Evolutionary conservation across 2,113 vertebrate genomes (phyloP).

Genomic region (Aplodontia rufa): DNA sequence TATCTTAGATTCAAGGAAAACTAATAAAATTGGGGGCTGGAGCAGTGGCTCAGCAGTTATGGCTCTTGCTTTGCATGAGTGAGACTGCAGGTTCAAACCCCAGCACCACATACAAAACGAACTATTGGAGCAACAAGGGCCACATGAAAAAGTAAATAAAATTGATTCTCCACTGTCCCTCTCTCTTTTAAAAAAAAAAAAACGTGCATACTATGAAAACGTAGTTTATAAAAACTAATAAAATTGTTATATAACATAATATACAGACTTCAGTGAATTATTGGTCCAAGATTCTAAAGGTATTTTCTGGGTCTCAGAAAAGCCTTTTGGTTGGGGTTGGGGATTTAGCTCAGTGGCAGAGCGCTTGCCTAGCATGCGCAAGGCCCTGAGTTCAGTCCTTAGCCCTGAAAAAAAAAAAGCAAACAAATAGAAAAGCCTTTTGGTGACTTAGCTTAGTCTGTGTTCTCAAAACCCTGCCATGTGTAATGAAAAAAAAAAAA

Average conservation of each 20-base stretch:
- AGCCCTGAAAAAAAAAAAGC: too few species aligned
- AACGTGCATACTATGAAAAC: too few species aligned
- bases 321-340: background rate
- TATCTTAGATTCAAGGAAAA: conserved; percentile 16
- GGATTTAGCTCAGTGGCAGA: background rate
- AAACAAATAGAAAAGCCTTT: background rate
- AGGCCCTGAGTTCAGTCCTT: too few species aligned
- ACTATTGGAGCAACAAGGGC: too few species aligned
- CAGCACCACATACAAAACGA: too few species aligned
- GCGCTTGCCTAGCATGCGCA: too few species aligned
- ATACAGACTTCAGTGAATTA: background rate
- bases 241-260: background rate
- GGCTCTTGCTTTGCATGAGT: too few species aligned
- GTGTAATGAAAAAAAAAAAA: background rate
- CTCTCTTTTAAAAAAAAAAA: too few species aligned
- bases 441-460: background rate
- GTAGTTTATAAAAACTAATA: background rate
- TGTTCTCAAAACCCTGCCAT: background rate
- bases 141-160: too few species aligned
- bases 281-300: background rate
- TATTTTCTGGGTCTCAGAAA: background rate
- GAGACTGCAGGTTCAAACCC: too few species aligned
- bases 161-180: too few species aligned
- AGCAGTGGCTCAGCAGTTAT: too few species aligned
- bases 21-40: background rate